Percentiles rank a stretch among this genome's conserved stretches.
Evolutionary conservation across 2,888 invertebrate species (phyloP).

Genomic region (Eurytoma californica): DNA sequence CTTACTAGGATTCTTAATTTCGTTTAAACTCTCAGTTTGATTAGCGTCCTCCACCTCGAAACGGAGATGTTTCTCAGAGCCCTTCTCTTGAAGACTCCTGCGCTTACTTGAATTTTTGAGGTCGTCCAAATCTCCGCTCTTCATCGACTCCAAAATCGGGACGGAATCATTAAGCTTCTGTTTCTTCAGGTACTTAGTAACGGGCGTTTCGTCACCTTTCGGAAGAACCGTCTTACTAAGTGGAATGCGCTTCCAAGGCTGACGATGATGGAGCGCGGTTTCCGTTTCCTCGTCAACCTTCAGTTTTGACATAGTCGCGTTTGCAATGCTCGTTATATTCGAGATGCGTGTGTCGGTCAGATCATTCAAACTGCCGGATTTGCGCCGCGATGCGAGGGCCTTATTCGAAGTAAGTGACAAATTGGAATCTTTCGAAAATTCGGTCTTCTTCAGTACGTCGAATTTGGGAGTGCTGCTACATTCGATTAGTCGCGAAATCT

Average conservation of each 20-base stretch:
- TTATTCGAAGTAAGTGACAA: slow-evolving; percentile 20
- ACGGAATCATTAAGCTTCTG: slow-evolving; percentile 66
- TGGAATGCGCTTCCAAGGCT: slow-evolving; percentile 48
- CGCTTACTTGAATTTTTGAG: neutral
- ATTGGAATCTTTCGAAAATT: neutral
- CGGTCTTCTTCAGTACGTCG: slow-evolving; percentile 13
- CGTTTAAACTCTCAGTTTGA: neutral
- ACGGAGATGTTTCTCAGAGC: slow-evolving; percentile 30
- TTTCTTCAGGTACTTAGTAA: slow-evolving; percentile 64
- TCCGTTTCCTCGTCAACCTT: slow-evolving; percentile 1
- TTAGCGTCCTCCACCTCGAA: too few relatives aligned
- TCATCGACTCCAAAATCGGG: slow-evolving; percentile 59
- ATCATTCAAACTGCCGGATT: slow-evolving; percentile 46
- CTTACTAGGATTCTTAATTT: neutral
- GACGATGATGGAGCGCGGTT: slow-evolving; percentile 12
- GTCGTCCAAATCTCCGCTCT: slow-evolving; percentile 1
- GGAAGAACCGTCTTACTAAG: slow-evolving; percentile 33
- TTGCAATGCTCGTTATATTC: neutral
- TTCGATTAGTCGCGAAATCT: slow-evolving; percentile 22
- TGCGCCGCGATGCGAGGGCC: slow-evolving; percentile 9
- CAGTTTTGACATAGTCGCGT: slow-evolving; percentile 4
- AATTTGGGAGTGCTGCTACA: slow-evolving; percentile 54
- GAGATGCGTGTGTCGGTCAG: slow-evolving; percentile 31
- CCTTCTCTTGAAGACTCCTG: neutral
- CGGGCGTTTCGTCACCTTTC: slow-evolving; percentile 59